A percentile compares a stretch with the other conserved stretches of the same genome.
Conservation (phyloP, 2,113 vertebrate genomes). For the Pongo abelii region DNA sequence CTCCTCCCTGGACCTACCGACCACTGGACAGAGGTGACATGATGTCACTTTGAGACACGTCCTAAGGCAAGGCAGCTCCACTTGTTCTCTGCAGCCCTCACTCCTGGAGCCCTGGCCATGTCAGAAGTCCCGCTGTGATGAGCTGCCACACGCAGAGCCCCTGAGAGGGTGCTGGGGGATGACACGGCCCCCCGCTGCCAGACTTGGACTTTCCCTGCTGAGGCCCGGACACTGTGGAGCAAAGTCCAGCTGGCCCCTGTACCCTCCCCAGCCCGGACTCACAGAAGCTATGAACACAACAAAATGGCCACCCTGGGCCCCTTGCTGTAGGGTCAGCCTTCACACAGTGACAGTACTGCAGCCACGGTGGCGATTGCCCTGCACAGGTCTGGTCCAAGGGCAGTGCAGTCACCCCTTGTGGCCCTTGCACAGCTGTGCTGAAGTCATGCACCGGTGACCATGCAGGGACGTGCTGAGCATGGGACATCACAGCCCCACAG, state of each 20-base stretch:
- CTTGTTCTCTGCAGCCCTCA: no score
- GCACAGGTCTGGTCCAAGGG: not conserved
- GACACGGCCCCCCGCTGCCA: not conserved
- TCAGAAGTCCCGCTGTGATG: not conserved
- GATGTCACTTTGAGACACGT: not conserved
- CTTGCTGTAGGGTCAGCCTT: not conserved
- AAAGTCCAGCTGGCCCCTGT: not conserved
- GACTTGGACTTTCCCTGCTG: not conserved
- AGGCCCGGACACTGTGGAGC: not conserved
- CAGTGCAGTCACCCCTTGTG: not conserved
- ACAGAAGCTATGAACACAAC: not conserved
- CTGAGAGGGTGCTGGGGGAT: no score
- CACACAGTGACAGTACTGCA: not conserved
- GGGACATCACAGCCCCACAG: not conserved
- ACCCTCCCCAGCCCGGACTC: no score
- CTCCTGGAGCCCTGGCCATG: not conserved
- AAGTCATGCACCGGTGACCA: not conserved
- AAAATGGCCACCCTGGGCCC: not conserved
- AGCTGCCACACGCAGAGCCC: not conserved
- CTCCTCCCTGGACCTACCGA: not conserved
- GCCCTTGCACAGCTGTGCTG: not conserved
- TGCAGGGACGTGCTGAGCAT: not conserved
- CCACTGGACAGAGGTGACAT: not conserved
- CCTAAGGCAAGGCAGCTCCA: not conserved
- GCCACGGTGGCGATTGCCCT: accelerated